A percentile compares a stretch with the other conserved stretches of the same genome.
Conservation (phyloP, 30 jellyfish, hydroid and myxozoan genomes). For the Sanderia malayensis region DNA sequence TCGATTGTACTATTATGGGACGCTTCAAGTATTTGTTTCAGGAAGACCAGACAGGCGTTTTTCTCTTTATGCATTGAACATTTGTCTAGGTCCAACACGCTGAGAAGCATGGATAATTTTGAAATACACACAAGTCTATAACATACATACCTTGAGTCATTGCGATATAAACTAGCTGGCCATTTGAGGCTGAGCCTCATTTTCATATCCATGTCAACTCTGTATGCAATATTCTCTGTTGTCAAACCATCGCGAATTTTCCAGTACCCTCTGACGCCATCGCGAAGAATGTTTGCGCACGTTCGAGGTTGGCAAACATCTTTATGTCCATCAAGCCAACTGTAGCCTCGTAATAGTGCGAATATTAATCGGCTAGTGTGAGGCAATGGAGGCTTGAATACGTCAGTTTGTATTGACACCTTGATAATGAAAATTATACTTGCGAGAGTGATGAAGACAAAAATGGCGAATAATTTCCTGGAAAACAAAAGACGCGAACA, state of each 20-base stretch:
- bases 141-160: conserved; percentile 67
- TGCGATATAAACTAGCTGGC: conserved; percentile 72
- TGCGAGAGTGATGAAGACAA: no score
- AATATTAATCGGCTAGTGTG: no score
- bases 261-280: conserved; percentile 70
- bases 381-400: no score
- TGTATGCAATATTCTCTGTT: conserved; percentile 17
- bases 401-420: no score
- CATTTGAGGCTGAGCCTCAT: conserved; percentile 56
- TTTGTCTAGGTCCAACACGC: no score
- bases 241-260: conserved; percentile 23
- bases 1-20: background rate
- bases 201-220: conserved; percentile 64
- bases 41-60: background rate
- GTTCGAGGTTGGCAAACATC: conserved; percentile 37
- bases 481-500: no score
- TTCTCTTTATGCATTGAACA: background rate
- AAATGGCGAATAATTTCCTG: no score
- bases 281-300: conserved; percentile 41
- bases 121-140: no score
- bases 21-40: background rate
- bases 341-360: no score
- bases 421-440: no score
- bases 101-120: no score
- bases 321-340: no score